Evolutionary conservation across 2,888 invertebrate genomes (phyloP), one percentile per base, ranked within the genome.

Genomic region (Drosophila melanosoma): DNA sequence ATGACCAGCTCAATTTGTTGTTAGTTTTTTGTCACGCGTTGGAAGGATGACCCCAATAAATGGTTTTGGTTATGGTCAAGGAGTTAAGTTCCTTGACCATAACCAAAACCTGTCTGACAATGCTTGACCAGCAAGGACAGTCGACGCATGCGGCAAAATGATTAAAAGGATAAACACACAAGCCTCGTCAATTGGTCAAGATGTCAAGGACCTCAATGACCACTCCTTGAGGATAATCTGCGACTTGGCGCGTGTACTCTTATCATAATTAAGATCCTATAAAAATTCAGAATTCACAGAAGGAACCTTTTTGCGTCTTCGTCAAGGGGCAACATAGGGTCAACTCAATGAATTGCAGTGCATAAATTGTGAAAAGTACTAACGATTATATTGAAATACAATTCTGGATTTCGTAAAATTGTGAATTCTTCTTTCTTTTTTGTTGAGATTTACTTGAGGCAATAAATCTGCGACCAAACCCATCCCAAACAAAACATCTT

Each of bases 121-220:
- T 29, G 52, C 74, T 76, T 80, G 87, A 76, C 82, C 80, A 77
- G 45, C 53, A 49, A 51, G 26, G 20, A 54, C 4, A 23, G 23
- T 29, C 15, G 60, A 38, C 61, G 65, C 71, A 76, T 81, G 63
- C 61, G 51, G 35, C 49, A 29, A 51, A 62, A 59, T 59, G 62
- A 65, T 71, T 73, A 68, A 45, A 56, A 59, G 69, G 56, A 49
- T 48, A 53, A 38, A 4, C 60, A 53, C 79, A 67, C 82, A 74
- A 60, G 69, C 66, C 8, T 15, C 70, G 88, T 33, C 76, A 83
- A 88, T 74, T 86, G 91, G 89, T 82, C 89, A 88, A 59, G 45
- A 32, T 45, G 2, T 23, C 23, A 10, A 49, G 23, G 57, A 51
- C 74, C 65, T 20, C 11, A 51, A 3, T 54, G 36, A 33, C 59